Percentiles rank a stretch among this genome's conserved stretches.
Conservation (phyloP, 2,888 invertebrate species). For the Steinernema scapterisci region DNA sequence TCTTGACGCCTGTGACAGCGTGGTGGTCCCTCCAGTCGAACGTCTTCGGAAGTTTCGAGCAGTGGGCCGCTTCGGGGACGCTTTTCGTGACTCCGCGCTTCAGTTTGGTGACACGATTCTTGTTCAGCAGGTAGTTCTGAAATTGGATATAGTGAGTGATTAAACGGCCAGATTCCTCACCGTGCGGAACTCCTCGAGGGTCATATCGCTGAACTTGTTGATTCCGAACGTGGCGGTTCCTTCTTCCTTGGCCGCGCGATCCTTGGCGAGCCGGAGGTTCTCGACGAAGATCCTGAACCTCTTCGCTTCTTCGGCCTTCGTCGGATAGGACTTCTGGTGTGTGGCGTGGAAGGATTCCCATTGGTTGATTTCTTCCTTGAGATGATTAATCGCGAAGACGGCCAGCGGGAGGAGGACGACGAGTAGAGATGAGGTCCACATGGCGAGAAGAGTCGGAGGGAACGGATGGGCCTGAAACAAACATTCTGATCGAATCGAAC, state of each 20-base stretch:
- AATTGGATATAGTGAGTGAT: too few species aligned
- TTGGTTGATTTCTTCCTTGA: not conserved
- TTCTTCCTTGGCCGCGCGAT: not conserved
- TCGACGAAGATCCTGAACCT: not conserved
- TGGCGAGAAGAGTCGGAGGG: too few species aligned
- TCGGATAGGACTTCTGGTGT: not conserved
- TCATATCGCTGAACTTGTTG: not conserved
- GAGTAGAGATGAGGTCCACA: not conserved
- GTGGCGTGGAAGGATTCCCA: not conserved
- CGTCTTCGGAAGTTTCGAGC: too few species aligned
- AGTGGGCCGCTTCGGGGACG: too few species aligned
- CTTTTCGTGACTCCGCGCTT: too few species aligned
- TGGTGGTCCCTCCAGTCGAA: too few species aligned
- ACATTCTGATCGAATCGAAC: too few species aligned
- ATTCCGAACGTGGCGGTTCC: not conserved
- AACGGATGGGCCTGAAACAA: too few species aligned
- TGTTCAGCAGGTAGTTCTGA: too few species aligned
- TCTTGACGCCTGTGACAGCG: too few species aligned
- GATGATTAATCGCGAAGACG: not conserved
- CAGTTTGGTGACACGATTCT: too few species aligned
- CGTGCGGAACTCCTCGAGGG: not conserved
- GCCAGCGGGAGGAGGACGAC: not conserved
- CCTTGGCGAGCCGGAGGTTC: not conserved
- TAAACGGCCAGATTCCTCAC: not conserved
- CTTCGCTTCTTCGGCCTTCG: not conserved